phyloP scores from a whole-genome alignment of 2,113 vertebrate species.

The Leucopsar rothschildi region DNA sequence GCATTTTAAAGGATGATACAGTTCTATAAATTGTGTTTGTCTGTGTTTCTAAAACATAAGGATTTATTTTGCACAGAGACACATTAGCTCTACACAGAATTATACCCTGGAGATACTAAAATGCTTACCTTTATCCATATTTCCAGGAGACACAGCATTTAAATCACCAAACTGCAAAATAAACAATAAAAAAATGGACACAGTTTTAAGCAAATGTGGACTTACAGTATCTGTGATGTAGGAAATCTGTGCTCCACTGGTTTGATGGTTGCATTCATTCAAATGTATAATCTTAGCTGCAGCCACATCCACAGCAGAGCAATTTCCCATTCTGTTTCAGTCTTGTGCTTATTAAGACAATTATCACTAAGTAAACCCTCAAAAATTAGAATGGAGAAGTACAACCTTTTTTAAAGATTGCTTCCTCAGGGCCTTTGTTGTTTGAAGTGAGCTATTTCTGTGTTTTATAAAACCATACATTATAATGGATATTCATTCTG shows the following conservation, averaged over 20 bases:
- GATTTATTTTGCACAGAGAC: background rate
- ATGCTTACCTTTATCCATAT: slow-evolving; percentile 82
- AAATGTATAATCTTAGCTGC: background rate
- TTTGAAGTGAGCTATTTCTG: background rate
- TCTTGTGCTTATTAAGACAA: slow-evolving; percentile 20
- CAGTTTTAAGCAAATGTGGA: background rate
- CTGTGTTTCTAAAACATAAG: background rate
- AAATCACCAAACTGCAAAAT: too few species aligned
- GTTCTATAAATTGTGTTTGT: background rate
- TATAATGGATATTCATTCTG: background rate
- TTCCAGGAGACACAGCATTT: too few species aligned
- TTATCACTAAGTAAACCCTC: background rate
- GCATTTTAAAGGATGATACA: background rate
- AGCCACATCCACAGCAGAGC: background rate
- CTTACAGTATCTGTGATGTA: background rate
- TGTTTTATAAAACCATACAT: background rate
- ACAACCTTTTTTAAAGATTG: background rate
- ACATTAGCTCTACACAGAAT: background rate
- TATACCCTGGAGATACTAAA: background rate
- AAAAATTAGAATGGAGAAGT: background rate
- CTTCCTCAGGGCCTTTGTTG: background rate
- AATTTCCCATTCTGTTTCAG: background rate
- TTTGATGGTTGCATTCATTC: background rate
- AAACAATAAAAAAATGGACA: background rate
- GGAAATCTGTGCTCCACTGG: background rate